These are phyloP conservation scores for Halichoeres trimaculatus DNA, from an alignment of 2,113 vertebrate species.

Conservation along the genomic window DNA sequence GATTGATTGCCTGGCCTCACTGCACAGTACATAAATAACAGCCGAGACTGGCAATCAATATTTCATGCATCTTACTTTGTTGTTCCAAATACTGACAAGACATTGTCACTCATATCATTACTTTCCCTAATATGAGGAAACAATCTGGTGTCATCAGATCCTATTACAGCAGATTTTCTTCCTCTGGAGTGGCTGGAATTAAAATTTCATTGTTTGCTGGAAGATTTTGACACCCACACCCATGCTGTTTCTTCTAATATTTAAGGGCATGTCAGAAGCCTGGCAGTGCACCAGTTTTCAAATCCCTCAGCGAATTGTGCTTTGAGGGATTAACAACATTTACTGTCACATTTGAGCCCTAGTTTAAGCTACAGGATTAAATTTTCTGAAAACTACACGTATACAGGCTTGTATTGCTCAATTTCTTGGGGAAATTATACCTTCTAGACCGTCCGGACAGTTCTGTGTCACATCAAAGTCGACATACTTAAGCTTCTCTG, in stretches of 20 bases:
- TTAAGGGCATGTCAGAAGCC: conserved; percentile 71
- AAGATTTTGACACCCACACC: conserved; percentile 70
- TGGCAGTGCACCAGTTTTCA: conserved; percentile 69
- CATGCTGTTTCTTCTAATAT: conserved; percentile 70
- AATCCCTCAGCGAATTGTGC: conserved; percentile 69
- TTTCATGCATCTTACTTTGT: conserved; percentile 76
- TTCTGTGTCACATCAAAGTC: conserved; percentile 71
- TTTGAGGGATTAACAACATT: conserved; percentile 76
- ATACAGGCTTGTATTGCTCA: conserved; percentile 51
- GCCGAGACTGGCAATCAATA: conserved; percentile 74
- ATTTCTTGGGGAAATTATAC: conserved; percentile 52
- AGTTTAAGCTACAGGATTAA: conserved; percentile 65
- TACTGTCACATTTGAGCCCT: conserved; percentile 71
- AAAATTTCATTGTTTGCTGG: conserved; percentile 77
- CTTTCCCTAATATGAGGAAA: conserved; percentile 74
- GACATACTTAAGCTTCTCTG: conserved; percentile 68
- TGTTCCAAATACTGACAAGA: conserved; percentile 68
- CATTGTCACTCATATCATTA: conserved; percentile 79
- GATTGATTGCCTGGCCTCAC: conserved; percentile 34
- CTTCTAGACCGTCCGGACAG: conserved; percentile 48
- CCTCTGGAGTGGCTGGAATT: conserved; percentile 72
- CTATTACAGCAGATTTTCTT: conserved; percentile 75
- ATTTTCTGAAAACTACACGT: conserved; percentile 50
- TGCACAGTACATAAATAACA: conserved; percentile 54
- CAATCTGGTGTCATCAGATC: conserved; percentile 78